Base-by-base conservation (phyloP, 2,797 vertebrate genomes). In the Chaetodon trifasciatus region DNA sequence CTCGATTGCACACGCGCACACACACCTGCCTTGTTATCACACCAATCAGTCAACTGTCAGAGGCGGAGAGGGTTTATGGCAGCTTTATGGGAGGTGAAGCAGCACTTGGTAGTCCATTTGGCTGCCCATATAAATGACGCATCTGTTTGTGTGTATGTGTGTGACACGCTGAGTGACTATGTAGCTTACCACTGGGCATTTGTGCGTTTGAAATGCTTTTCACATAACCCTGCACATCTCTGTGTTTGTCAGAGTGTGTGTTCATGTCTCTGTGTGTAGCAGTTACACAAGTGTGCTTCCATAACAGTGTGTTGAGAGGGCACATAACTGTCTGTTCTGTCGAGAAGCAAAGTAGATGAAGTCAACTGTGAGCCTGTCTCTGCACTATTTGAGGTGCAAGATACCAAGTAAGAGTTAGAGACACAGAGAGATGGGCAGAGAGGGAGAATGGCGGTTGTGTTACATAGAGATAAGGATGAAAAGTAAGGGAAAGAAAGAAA, bases 21-120 rank as follows among this genome's bases (percentile, higher is more conserved):
- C 72, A 78, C 21, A 80, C 83, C 52, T 83, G 80, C 78, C 80
- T 87, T 88, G 88, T 89, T 91, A 88, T 88, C 89, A 93, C 88
- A 93, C 88, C 90, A 91, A 92, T 94, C 91, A 90, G 89, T 94
- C 87, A 91, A 73, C 90, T 92, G 90, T 93, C 92, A 92, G 83
- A 88, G 86, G 80, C 50, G 47, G 76, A 87, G 86, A 81, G 72
- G 86, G 84, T 91, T 94, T 93, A 93, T 89, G 85, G 91, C 84
- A 90, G 88, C 87, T 92, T 93, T 93, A 92, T 91, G 88, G 87
- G 85, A 93, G 91, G 93, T 92, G 93, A 93, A 91, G 86, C 86
- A 60, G 77, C 85, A 87, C 88, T 91, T 66, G 66, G 78, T 77
- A 88, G 88, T 89, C 90, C 90, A 93, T 93, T 94, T 93, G 86